These are phyloP conservation scores for Odontocolon sp. DNA, from an alignment of 2,888 invertebrate genomes.

Conservation along the genomic window DNA sequence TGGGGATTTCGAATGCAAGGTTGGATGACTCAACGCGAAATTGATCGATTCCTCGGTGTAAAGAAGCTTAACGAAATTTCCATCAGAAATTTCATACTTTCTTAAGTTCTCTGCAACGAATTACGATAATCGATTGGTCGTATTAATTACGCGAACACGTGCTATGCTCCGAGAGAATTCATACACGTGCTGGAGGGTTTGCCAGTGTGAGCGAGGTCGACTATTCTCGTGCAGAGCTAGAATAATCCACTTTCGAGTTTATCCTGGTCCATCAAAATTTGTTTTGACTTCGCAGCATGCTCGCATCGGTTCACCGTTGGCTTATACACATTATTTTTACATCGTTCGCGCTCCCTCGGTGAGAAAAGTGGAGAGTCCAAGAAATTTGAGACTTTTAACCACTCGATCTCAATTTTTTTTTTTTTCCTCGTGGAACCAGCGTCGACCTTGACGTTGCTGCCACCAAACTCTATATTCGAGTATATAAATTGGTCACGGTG, in stretches of 20 bases:
- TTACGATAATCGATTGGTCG: not conserved
- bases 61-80: too few relatives aligned
- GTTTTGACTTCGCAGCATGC: conserved; percentile 18
- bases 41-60: too few relatives aligned
- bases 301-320: not conserved
- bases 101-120: too few relatives aligned
- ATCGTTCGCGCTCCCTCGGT: not conserved
- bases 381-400: not conserved
- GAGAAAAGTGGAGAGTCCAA: not conserved
- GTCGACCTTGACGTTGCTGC: conserved; percentile 10
- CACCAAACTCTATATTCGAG: not conserved
- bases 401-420: not conserved
- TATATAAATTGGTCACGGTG: conserved; percentile 18
- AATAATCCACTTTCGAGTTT: conserved; percentile 18
- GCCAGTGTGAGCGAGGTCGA: conserved; percentile 9
- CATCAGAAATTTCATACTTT: too few relatives aligned
- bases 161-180: not conserved
- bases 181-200: not conserved
- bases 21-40: too few relatives aligned
- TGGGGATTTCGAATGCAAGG: too few relatives aligned
- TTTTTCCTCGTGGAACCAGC: not conserved
- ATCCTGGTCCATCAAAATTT: conserved; percentile 23
- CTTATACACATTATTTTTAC: not conserved
- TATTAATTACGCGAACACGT: not conserved
- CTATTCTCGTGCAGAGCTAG: conserved; percentile 12